phyloP scores from a whole-genome alignment of 2,888 invertebrate genomes.

The Laothoe populi region DNA sequence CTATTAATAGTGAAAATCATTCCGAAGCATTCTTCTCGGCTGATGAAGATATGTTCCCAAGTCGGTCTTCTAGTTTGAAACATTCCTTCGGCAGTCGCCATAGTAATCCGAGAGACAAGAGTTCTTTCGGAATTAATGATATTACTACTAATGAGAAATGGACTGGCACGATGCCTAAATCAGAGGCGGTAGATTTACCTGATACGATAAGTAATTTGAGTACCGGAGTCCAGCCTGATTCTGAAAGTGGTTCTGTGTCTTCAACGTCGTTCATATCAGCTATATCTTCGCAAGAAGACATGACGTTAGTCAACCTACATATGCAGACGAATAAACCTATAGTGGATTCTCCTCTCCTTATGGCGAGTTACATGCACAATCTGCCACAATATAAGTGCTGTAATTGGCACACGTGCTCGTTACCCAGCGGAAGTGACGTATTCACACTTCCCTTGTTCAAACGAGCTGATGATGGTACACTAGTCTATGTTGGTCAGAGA shows the following conservation, averaged over 20 bases:
- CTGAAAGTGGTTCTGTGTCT: slow-evolving; percentile 92
- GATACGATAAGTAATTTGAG: slow-evolving; percentile 75
- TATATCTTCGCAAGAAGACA: slow-evolving; percentile 96
- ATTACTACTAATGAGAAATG: slow-evolving; percentile 69
- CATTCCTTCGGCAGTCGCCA: slow-evolving; percentile 85
- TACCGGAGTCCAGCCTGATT: slow-evolving; percentile 84
- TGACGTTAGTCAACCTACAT: slow-evolving; percentile 95
- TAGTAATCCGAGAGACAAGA: slow-evolving; percentile 78
- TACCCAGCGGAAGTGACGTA: slow-evolving; percentile 89
- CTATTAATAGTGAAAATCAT: slow-evolving; percentile 95
- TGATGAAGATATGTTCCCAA: slow-evolving; percentile 93
- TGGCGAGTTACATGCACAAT: slow-evolving; percentile 97
- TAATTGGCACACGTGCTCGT: slow-evolving; percentile 91
- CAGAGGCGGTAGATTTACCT: slow-evolving; percentile 64
- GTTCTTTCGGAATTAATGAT: slow-evolving; percentile 83
- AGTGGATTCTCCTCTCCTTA: slow-evolving; percentile 95
- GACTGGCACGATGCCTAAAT: slow-evolving; percentile 67
- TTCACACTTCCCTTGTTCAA: slow-evolving; percentile 93
- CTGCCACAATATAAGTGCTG: slow-evolving; percentile 92
- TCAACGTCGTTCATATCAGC: slow-evolving; percentile 95
- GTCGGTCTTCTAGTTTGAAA: slow-evolving; percentile 88
- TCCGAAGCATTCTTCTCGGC: slow-evolving; percentile 97
- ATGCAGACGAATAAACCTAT: slow-evolving; percentile 97
- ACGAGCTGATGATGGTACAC: slow-evolving; percentile 89
- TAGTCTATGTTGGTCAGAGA: slow-evolving; percentile 89